Evolutionary conservation across 2,888 invertebrate genomes (phyloP).

Genomic region (Phrixothrix hirtus): DNA sequence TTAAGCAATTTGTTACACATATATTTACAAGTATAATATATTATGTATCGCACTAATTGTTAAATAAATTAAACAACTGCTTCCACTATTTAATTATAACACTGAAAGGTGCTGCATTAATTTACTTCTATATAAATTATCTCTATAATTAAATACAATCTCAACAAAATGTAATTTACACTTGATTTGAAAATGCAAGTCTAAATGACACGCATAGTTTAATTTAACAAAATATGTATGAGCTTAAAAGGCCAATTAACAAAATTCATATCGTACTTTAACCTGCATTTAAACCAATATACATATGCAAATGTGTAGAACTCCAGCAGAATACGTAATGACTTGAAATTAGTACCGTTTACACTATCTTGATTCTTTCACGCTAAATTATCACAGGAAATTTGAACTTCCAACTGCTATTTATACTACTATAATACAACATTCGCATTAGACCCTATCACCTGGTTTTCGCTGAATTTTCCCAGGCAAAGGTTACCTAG

Average conservation of each 20-base stretch:
- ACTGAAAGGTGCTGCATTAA: no score
- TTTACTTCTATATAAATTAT: no score
- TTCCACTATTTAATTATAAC: no score
- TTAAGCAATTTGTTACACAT: no score
- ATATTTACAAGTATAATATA: no score
- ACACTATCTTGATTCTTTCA: slow-evolving; percentile 39
- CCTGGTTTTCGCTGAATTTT: slow-evolving; percentile 5
- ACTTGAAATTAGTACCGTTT: slow-evolving; percentile 39
- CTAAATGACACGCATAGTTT: slow-evolving; percentile 2
- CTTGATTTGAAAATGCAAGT: slow-evolving; percentile 11
- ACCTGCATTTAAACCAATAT: slow-evolving; percentile 35
- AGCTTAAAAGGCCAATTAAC: slow-evolving; percentile 21
- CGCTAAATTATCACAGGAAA: slow-evolving; percentile 34
- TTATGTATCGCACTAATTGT: no score
- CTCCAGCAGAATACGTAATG: slow-evolving; percentile 36
- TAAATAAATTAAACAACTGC: no score
- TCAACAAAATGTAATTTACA: slow-evolving; percentile 4
- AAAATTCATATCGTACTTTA: slow-evolving; percentile 31
- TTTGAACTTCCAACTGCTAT: slow-evolving; percentile 23
- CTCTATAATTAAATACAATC: no score
- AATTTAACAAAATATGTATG: slow-evolving; percentile 2
- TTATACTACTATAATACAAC: slow-evolving; percentile 20
- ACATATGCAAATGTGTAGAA: slow-evolving; percentile 39
- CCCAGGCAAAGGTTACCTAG: slow-evolving; percentile 10
- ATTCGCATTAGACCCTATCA: slow-evolving; percentile 7